Evolutionary conservation across 2,888 invertebrate species (phyloP), one percentile per base, ranked within the genome.

Genomic region (Sphecodes monilicornis): DNA sequence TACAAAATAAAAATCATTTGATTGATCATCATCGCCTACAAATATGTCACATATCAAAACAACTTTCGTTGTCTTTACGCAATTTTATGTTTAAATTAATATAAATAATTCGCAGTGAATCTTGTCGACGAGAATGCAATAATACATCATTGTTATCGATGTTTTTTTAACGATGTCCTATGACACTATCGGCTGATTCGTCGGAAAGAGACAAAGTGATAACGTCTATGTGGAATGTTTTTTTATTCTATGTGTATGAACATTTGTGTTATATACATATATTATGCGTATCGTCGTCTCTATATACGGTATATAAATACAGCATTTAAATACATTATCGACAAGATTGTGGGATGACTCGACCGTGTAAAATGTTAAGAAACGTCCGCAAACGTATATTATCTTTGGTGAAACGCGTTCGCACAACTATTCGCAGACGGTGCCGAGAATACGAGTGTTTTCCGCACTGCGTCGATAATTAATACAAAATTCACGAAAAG

Each of bases 151-250:
- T 36, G 36, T 39, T 16, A 46, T 29, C 41, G 64, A 36, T 29
- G 43, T 36, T 13, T 5, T 29, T 75, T n/a, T n/a, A 70, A 11
- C n/a, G 50, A 29, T 1, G 41, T 26, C 11, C 1, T 0, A n/a
- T 54, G 72, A 57, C 29, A 29, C 46, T 77, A n/a, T 75, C 54
- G 50, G 46, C 41, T 26, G 32, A 46, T 32, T 32, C 57, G 57
- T 29, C 18, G 64, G 60, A 75, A 80, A 71, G 57, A 80, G 57
- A 26, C 80, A 73, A 68, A 22, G n/a, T 80, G 18, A 82, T 86
- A 85, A 86, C 39, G 46, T 81, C 70, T 89, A 88, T 82, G 86
- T 92, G 92, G 93, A 93, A 92, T 93, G 93, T 54, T 54, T 92
- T 93, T 91, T 69, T 82, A 91, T 91, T 91, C 88, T 88, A 91